Conservation (phyloP, 2,888 invertebrate genomes). For the Lapara coniferarum region DNA sequence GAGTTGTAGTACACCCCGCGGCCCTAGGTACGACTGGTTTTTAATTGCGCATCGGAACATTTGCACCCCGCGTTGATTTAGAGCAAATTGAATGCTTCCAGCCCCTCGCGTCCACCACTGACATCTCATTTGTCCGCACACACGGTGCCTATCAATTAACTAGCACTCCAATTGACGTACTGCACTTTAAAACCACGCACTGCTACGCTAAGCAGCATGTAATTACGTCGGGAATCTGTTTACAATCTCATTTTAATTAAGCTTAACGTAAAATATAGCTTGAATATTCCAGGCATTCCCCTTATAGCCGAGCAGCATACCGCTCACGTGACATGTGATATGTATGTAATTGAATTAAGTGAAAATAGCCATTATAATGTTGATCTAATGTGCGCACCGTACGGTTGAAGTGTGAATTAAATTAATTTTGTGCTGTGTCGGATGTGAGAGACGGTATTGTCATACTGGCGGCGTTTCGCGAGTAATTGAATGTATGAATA, state of each 20-base stretch:
- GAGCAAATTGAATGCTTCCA: constrained; percentile 71
- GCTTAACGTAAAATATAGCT: constrained; percentile 44
- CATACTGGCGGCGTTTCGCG: constrained; percentile 64
- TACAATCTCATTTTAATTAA: constrained; percentile 49
- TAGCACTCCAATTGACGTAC: constrained; percentile 51
- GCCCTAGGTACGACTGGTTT: constrained; percentile 59
- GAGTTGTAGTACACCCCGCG: constrained; percentile 62
- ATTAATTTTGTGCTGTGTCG: constrained; percentile 61
- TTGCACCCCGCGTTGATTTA: constrained; percentile 65
- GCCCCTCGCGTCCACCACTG: constrained; percentile 49
- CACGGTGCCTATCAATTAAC: constrained; percentile 67
- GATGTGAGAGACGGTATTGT: constrained; percentile 62
- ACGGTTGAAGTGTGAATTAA: constrained; percentile 57
- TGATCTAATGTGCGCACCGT: constrained; percentile 42
- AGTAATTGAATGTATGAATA: constrained; percentile 74
- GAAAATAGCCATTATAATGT: constrained; percentile 47
- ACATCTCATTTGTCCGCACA: constrained; percentile 60
- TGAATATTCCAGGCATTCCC: constrained; percentile 43
- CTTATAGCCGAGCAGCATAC: constrained; percentile 31
- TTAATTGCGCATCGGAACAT: constrained; percentile 62
- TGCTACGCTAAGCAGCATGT: constrained; percentile 47
- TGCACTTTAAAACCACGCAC: constrained; percentile 49
- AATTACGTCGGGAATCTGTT: constrained; percentile 51
- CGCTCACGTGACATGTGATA: constrained; percentile 38
- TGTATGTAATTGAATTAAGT: constrained; percentile 45